phyloP scores from a whole-genome alignment of 2,888 invertebrate genomes.

The Acrocyrtus sp. region DNA sequence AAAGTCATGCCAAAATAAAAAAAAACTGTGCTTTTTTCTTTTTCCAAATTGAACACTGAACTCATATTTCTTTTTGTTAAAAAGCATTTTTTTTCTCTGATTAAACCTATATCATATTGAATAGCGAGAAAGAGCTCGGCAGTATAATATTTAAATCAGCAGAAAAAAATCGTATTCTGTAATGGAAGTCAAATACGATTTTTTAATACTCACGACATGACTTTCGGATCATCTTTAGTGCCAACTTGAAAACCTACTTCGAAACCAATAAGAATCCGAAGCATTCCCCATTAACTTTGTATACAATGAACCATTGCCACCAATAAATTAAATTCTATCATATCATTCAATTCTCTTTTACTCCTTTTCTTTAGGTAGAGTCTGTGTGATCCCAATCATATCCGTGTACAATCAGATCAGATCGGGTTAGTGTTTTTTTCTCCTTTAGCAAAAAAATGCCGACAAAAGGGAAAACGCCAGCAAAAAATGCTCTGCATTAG shows the following conservation, averaged over 20 bases:
- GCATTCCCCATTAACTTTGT: conserved; percentile 23
- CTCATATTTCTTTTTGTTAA: background rate
- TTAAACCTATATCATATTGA: background rate
- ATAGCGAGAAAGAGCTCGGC: too few species aligned
- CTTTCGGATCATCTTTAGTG: too few species aligned
- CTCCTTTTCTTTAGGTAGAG: too few species aligned
- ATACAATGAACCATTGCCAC: conserved; percentile 26
- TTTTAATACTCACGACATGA: conserved; percentile 22
- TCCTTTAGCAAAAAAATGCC: conserved; percentile 24
- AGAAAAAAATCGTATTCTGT: too few species aligned
- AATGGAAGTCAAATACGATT: too few species aligned
- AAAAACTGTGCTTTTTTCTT: background rate
- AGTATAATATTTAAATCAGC: too few species aligned
- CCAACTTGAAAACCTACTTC: too few species aligned
- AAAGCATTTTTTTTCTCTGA: conserved; percentile 7
- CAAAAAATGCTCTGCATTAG: background rate
- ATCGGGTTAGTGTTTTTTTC: conserved; percentile 18
- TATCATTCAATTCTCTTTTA: conserved; percentile 7
- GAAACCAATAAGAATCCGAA: conserved; percentile 26
- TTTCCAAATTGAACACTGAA: background rate
- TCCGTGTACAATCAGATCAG: conserved; percentile 6
- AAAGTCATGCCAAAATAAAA: conserved; percentile 34
- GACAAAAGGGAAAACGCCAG: conserved; percentile 21
- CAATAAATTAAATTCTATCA: conserved; percentile 22
- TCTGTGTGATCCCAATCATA: conserved; percentile 31